These are phyloP conservation scores for Drosophila macrospina DNA, from an alignment of 2,888 invertebrate genomes.

Conservation along the genomic window DNA sequence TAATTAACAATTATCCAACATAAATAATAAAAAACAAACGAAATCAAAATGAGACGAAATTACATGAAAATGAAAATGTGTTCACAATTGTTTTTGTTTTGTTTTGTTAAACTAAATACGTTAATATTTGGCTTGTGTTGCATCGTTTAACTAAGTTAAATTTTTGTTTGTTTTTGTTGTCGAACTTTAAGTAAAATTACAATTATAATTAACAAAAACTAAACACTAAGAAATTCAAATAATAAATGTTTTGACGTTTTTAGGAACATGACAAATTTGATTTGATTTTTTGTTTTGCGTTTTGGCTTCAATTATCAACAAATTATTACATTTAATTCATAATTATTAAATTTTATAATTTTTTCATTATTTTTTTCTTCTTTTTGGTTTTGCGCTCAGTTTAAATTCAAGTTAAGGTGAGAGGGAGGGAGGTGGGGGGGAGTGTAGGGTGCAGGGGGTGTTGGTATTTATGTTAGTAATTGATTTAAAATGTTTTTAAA, in stretches of 20 bases:
- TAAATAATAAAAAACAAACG: not conserved
- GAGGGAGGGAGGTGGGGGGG: not conserved
- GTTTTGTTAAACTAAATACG: constrained; percentile 41
- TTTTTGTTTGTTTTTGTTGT: constrained; percentile 5
- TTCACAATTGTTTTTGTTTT: constrained; percentile 2
- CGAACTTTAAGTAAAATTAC: constrained; percentile 6
- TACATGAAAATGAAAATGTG: not conserved
- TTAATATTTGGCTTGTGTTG: constrained; percentile 62
- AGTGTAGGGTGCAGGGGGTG: not conserved
- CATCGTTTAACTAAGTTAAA: constrained; percentile 44
- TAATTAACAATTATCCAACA: not conserved
- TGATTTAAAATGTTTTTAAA: not conserved
- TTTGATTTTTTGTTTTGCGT: constrained; percentile 26
- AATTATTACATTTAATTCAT: constrained; percentile 25
- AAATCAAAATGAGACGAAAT: constrained; percentile 21
- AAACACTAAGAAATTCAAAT: constrained; percentile 23
- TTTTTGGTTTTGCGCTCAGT: constrained; percentile 22
- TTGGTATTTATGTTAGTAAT: constrained; percentile 10
- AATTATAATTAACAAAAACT: constrained; percentile 22
- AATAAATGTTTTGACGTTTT: constrained; percentile 30
- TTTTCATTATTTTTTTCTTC: no score
- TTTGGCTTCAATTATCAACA: constrained; percentile 48
- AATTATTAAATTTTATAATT: constrained; percentile 1
- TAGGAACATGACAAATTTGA: constrained; percentile 50
- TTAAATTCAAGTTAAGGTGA: constrained; percentile 41